phyloP scores from a whole-genome alignment of 2,888 invertebrate genomes.

The Agonopterix heracliana region DNA sequence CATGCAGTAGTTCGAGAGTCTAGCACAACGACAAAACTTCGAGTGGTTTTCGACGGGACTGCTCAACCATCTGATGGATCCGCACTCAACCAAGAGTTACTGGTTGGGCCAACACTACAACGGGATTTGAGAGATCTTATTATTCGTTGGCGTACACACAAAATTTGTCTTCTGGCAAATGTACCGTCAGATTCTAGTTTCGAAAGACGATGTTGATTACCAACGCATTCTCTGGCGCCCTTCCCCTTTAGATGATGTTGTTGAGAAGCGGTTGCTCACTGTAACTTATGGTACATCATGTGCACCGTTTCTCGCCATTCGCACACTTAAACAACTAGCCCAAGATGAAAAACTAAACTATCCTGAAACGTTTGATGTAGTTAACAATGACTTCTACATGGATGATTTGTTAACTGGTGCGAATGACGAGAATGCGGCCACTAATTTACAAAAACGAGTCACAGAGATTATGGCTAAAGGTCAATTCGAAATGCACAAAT shows the following conservation, averaged over 20 bases:
- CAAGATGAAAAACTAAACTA: constrained; percentile 5
- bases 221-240: constrained; percentile 12
- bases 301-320: constrained; percentile 3
- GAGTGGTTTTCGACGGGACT: constrained; percentile 19
- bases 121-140: constrained; percentile 15
- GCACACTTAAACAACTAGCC: constrained; percentile 3
- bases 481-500: constrained; percentile 10
- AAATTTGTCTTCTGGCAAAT: constrained; percentile 14
- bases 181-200: constrained; percentile 12
- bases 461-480: neutral
- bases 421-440: neutral
- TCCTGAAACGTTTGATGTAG: constrained; percentile 3
- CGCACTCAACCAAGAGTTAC: constrained; percentile 12
- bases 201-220: constrained; percentile 11
- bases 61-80: constrained; percentile 15
- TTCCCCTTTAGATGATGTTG: constrained; percentile 5
- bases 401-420: no score
- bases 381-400: no score
- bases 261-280: constrained; percentile 5
- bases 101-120: constrained; percentile 7
- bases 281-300: constrained; percentile 4
- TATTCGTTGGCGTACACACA: constrained; percentile 15
- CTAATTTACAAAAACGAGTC: neutral
- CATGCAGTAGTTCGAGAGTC: constrained; percentile 15
- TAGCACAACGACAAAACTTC: constrained; percentile 15